Evolutionary conservation across 2,797 vertebrate genomes (phyloP).

Genomic region (Tokudaia muenninki): DNA sequence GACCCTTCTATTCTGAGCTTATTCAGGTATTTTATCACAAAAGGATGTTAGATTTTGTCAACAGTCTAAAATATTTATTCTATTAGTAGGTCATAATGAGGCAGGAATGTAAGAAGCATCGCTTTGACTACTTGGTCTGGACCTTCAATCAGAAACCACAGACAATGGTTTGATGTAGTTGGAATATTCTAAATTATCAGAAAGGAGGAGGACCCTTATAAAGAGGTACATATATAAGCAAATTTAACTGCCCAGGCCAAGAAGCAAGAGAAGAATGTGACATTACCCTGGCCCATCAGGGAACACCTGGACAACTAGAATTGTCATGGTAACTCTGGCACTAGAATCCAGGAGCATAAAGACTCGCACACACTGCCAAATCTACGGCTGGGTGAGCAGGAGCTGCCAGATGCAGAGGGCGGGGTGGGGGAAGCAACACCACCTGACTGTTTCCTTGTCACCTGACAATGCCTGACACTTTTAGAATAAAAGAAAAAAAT

Average conservation of each 20-base stretch:
- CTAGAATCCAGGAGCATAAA: neutral
- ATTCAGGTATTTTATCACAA: neutral
- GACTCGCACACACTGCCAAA: neutral
- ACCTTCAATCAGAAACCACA: neutral
- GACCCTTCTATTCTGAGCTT: neutral
- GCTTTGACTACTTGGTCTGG: neutral
- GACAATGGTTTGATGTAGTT: neutral
- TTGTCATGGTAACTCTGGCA: neutral
- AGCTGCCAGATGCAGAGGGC: neutral
- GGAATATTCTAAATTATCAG: neutral
- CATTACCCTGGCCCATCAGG: neutral
- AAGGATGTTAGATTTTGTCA: neutral
- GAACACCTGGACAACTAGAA: neutral
- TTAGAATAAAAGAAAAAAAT: slow-evolving; percentile 55
- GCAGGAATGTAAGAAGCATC: neutral
- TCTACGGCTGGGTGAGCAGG: neutral
- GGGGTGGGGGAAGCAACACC: neutral
- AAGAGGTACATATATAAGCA: neutral
- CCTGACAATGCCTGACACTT: neutral
- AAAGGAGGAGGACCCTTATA: neutral
- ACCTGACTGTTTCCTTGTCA: neutral
- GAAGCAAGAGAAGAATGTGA: neutral
- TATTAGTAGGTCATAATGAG: neutral
- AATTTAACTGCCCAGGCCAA: neutral
- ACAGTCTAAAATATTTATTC: neutral